Conservation (phyloP, 2,113 vertebrate species). For the Trematocara zebra region DNA sequence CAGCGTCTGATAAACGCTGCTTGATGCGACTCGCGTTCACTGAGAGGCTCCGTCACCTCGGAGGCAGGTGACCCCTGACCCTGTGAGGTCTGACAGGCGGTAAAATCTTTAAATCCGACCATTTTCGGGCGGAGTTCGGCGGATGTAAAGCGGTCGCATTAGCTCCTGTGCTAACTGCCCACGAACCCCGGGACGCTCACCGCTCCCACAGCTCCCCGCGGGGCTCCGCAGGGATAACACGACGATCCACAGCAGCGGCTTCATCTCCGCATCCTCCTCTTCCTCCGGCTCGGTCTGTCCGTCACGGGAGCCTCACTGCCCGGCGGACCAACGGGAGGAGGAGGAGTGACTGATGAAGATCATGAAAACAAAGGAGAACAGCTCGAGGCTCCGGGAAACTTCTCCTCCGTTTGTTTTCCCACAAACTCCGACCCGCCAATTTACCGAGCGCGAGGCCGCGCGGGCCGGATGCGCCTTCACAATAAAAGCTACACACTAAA, state of each 20-base stretch:
- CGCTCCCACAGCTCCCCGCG: neutral
- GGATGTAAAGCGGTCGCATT: neutral
- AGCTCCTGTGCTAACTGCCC: neutral
- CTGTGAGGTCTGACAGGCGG: no score
- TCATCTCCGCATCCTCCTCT: conserved; percentile 46
- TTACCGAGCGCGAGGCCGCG: neutral
- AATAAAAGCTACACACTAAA: neutral
- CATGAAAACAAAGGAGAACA: neutral
- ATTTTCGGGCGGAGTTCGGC: neutral
- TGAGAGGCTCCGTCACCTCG: neutral
- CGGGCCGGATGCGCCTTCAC: neutral
- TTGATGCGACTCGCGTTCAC: no score
- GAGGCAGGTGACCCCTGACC: neutral
- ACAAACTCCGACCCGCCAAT: neutral
- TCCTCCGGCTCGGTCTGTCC: neutral
- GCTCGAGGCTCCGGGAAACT: neutral
- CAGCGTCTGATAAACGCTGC: neutral
- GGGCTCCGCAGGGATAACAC: neutral
- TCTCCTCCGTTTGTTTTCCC: neutral
- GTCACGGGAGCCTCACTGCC: neutral
- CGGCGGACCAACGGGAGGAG: neutral
- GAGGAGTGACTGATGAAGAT: neutral
- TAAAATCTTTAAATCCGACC: neutral
- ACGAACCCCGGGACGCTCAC: neutral
- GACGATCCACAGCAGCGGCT: conserved; percentile 16